These are phyloP conservation scores for Dendrophyllia cribrosa DNA, from an alignment of 64 coral and sea anemone species.

Conservation along the genomic window DNA sequence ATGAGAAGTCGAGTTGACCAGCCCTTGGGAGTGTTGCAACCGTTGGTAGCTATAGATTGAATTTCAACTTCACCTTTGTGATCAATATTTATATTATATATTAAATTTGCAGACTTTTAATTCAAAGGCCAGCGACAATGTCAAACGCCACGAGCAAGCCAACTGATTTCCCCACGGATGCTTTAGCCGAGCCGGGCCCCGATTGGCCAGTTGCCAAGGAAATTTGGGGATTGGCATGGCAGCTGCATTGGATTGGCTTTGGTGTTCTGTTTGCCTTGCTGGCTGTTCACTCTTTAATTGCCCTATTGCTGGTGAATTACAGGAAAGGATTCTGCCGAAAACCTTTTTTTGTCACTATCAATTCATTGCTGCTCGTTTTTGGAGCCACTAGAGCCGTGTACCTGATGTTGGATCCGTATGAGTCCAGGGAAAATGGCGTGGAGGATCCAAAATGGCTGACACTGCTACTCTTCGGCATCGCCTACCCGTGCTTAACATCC, in stretches of 20 bases:
- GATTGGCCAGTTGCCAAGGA: slow-evolving; percentile 58
- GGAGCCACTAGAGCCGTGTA: slow-evolving; percentile 57
- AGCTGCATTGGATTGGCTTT: slow-evolving; percentile 61
- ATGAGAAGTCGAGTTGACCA: too few species aligned
- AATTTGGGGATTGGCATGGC: slow-evolving; percentile 66
- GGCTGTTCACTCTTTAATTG: slow-evolving; percentile 24
- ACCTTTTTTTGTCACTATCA: slow-evolving; percentile 58
- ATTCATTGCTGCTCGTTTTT: slow-evolving; percentile 15
- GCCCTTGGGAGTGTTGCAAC: too few species aligned
- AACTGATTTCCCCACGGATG: neutral
- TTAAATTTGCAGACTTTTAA: neutral
- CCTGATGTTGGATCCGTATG: slow-evolving; percentile 56
- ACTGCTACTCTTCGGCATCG: slow-evolving; percentile 39
- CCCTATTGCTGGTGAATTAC: neutral
- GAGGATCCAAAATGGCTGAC: slow-evolving; percentile 41
- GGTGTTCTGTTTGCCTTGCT: slow-evolving; percentile 54
- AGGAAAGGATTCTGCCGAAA: slow-evolving; percentile 50
- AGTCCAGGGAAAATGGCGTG: slow-evolving; percentile 66
- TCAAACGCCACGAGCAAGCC: neutral
- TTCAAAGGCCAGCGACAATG: neutral
- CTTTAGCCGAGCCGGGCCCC: slow-evolving; percentile 55
- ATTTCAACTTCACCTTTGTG: too few species aligned
- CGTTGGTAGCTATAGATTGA: too few species aligned
- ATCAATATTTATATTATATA: too few species aligned
- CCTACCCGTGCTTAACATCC: slow-evolving; percentile 69